These are phyloP conservation scores for Drosophila nikananu DNA, from an alignment of 1,140 invertebrate genomes.

Conservation along the genomic window DNA sequence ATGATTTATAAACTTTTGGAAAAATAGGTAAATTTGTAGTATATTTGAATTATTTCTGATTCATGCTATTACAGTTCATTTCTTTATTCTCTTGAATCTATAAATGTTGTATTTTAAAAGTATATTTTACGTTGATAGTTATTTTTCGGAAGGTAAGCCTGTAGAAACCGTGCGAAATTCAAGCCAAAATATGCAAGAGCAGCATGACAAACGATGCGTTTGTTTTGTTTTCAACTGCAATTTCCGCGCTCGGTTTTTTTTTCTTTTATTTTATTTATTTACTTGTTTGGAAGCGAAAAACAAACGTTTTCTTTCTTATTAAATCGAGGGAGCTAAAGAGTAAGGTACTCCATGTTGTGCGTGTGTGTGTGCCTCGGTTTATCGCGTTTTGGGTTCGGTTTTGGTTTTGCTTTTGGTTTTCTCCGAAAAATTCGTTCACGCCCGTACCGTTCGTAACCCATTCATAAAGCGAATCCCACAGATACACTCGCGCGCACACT, in stretches of 20 bases:
- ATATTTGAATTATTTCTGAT: too few relatives aligned
- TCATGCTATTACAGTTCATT: too few relatives aligned
- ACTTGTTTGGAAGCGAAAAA: constrained; percentile 53
- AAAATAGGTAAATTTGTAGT: too few relatives aligned
- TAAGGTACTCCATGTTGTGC: constrained; percentile 1
- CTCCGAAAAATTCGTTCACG: constrained; percentile 71
- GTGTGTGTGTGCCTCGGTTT: constrained; percentile 57
- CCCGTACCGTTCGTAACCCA: constrained; percentile 59
- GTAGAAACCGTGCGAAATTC: too few relatives aligned
- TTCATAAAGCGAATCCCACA: constrained; percentile 69
- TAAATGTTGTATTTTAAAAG: too few relatives aligned
- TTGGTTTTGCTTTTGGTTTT: constrained; percentile 39
- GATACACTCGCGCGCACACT: constrained; percentile 41
- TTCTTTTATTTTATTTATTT: constrained; percentile 46
- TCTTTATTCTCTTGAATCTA: too few relatives aligned
- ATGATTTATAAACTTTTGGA: too few relatives aligned
- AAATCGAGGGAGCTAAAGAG: constrained; percentile 32
- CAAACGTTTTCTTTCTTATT: constrained; percentile 80
- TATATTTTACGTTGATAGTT: neutral
- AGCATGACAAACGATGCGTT: constrained; percentile 70
- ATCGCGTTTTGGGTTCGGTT: constrained; percentile 31
- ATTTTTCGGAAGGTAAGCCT: neutral
- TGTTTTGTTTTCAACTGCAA: constrained; percentile 74
- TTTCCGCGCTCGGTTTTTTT: constrained; percentile 66
- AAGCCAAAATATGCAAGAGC: constrained; percentile 48